These are phyloP conservation scores for Paraescarpia echinospica DNA, from an alignment of 1,140 invertebrate genomes.

Conservation along the genomic window DNA sequence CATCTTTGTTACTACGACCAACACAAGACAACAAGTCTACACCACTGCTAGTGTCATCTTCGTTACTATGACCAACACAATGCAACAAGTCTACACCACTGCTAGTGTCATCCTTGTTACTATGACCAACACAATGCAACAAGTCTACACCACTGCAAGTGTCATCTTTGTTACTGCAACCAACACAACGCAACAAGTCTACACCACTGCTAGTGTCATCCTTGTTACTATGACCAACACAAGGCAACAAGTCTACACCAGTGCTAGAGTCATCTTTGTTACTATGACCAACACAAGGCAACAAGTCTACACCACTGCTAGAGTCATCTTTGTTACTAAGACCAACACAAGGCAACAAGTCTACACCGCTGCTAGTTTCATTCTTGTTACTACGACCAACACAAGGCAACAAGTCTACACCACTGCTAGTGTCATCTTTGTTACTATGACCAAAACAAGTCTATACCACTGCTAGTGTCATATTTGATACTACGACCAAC, in stretches of 20 bases:
- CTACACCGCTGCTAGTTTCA: slow-evolving; percentile 56
- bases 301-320: slow-evolving; percentile 60
- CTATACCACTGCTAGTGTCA: too few relatives aligned
- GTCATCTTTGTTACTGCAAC: slow-evolving; percentile 36
- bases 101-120: slow-evolving; percentile 44
- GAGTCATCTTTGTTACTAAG: slow-evolving; percentile 39
- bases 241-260: slow-evolving; percentile 58
- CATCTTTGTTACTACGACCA: slow-evolving; percentile 35
- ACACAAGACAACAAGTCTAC: slow-evolving; percentile 57
- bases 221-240: slow-evolving; percentile 31
- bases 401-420: slow-evolving; percentile 58
- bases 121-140: neutral
- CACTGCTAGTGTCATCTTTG: slow-evolving; percentile 47
- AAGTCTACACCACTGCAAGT: slow-evolving; percentile 60
- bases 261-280: slow-evolving; percentile 45
- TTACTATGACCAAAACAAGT: too few relatives aligned
- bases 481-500: too few relatives aligned
- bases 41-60: slow-evolving; percentile 43
- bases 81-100: slow-evolving; percentile 59
- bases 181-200: slow-evolving; percentile 57
- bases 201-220: slow-evolving; percentile 46
- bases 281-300: neutral
- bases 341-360: slow-evolving; percentile 46
- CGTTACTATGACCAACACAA: slow-evolving; percentile 27
- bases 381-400: slow-evolving; percentile 32